Evolutionary conservation across 2,888 invertebrate genomes (phyloP), one percentile per base, ranked within the genome.

Genomic region (Drepana falcataria): DNA sequence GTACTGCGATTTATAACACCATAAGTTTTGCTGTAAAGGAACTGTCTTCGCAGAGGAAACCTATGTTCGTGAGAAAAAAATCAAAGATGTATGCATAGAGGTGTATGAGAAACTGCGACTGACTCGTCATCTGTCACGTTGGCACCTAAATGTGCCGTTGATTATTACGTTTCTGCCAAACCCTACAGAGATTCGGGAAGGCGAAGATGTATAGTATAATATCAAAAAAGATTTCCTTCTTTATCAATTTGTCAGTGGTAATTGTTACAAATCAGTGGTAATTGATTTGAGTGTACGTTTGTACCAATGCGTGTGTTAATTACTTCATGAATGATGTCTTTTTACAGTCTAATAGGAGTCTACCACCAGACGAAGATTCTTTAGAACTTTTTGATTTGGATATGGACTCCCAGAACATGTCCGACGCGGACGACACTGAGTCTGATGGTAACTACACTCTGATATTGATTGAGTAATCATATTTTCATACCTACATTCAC

Each of bases 331-430:
- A 55, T 51, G 62, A 51, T 56, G 47, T 53, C 49, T n/a, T 41
- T 57, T 79, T 78, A 52, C 75, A 91, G 91, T 65, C 79, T 55
- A 71, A 65, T 61, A 80, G 76, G 68, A 78, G 76, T 64, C 65
- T 82, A 55, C 81, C 85, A 1, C 79, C 81, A 2, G 91, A 91
- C 67, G 91, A 91, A 55, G 89, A 91, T 66, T 90, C 87, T 0
- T 83, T 92, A 57, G 95, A 94, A 57, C 88, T 96, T 59, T 96
- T 97, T 75, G 94, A 94, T 68, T 88, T 97, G 68, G 97, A 97
- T 79, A 51, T 51, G 51, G 51, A 51, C 51, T 85, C 89, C 0
- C 81, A 76, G 49, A 79, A 85, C 63, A 84, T 73, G 48, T 93
- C 93, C n/a, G 93, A 93, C 74, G 92, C 92, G 64, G 95, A 95